Evolutionary conservation across 2,888 invertebrate species (phyloP).

Genomic region (Spilosoma lubricipeda): DNA sequence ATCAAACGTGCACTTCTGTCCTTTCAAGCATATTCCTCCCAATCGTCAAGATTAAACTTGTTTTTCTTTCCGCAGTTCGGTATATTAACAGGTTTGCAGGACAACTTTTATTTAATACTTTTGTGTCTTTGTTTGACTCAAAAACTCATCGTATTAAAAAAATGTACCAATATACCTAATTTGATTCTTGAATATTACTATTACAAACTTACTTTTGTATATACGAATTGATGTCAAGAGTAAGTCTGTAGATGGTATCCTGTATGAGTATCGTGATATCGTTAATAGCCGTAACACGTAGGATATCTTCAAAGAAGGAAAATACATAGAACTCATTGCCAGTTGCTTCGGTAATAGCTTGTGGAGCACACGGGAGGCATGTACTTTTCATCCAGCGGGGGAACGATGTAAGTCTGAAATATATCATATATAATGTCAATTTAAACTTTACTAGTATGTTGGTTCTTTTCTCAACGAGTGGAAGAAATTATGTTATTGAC

Average conservation of each 20-base stretch:
- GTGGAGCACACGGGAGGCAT: slow-evolving; percentile 90
- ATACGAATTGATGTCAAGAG: slow-evolving; percentile 88
- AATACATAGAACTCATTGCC: slow-evolving; percentile 87
- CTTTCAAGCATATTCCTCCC: no score
- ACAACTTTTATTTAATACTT: no score
- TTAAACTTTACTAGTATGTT: neutral
- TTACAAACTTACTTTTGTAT: slow-evolving; percentile 85
- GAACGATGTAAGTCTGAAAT: slow-evolving; percentile 89
- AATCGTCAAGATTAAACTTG: no score
- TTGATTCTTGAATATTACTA: no score
- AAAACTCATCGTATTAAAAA: no score
- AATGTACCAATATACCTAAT: no score
- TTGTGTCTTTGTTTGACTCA: no score
- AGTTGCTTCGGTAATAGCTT: slow-evolving; percentile 85
- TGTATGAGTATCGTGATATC: slow-evolving; percentile 89
- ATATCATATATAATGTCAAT: neutral
- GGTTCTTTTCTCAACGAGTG: neutral
- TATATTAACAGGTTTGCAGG: no score
- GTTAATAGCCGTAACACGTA: slow-evolving; percentile 89
- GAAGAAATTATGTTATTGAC: neutral
- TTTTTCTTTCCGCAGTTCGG: no score
- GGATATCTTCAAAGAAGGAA: slow-evolving; percentile 93
- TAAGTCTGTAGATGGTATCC: slow-evolving; percentile 88
- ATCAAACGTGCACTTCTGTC: no score
- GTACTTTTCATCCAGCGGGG: slow-evolving; percentile 95